Evolutionary conservation across 1,140 invertebrate genomes (phyloP).

Genomic region (Halesus radiatus): DNA sequence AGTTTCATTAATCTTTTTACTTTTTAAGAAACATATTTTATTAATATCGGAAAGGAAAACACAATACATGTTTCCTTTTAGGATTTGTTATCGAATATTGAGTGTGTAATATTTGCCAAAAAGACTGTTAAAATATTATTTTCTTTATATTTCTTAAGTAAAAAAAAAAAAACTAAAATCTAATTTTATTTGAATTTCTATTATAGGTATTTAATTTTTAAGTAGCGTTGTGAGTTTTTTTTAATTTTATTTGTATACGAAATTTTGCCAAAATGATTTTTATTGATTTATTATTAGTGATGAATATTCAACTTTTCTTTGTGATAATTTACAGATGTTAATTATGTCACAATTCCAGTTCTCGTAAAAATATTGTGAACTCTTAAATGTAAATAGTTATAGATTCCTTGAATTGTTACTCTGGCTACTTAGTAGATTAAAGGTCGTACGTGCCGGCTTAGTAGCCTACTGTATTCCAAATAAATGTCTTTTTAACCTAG

Average conservation of each 20-base stretch:
- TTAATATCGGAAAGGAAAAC: slow-evolving; percentile 21
- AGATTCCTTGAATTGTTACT: slow-evolving; percentile 7
- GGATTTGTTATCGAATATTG: slow-evolving; percentile 48
- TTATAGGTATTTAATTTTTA: slow-evolving; percentile 30
- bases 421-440: slow-evolving; percentile 27
- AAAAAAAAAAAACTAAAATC: slow-evolving; percentile 25
- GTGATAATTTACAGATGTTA: slow-evolving; percentile 29
- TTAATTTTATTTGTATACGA: slow-evolving; percentile 48
- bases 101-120: slow-evolving; percentile 55
- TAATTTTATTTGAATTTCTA: slow-evolving; percentile 47
- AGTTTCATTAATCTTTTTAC: background rate
- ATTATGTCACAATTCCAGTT: slow-evolving; percentile 32
- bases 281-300: background rate
- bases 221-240: slow-evolving; percentile 45
- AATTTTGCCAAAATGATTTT: slow-evolving; percentile 40
- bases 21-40: slow-evolving; percentile 34
- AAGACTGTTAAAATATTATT: slow-evolving; percentile 57
- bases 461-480: slow-evolving; percentile 29
- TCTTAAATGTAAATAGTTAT: slow-evolving; percentile 24
- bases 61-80: slow-evolving; percentile 10
- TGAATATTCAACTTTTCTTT: slow-evolving; percentile 30
- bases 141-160: slow-evolving; percentile 46
- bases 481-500: slow-evolving; percentile 20
- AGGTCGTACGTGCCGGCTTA: background rate
- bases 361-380: slow-evolving; percentile 14